Conservation (phyloP, 2,888 invertebrate species). For the Drosophila nigricruria region DNA sequence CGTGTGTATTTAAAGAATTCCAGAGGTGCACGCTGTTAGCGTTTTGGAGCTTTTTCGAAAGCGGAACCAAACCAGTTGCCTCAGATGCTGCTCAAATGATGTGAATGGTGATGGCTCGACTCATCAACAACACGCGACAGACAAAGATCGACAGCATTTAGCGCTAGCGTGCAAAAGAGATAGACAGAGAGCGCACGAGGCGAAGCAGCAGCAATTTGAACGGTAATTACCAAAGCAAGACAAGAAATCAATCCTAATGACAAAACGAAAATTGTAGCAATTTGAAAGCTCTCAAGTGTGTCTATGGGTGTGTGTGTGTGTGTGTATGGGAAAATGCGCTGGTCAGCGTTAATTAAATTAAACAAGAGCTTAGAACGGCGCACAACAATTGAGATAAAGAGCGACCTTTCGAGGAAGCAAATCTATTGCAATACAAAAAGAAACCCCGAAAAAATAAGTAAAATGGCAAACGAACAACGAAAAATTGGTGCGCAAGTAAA, state of each 20-base stretch:
- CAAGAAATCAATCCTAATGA: slow-evolving; percentile 53
- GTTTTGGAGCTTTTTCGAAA: slow-evolving; percentile 67
- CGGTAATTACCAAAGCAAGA: slow-evolving; percentile 55
- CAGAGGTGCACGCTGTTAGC: slow-evolving; percentile 39
- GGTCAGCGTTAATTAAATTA: slow-evolving; percentile 66
- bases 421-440: slow-evolving; percentile 34
- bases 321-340: slow-evolving; percentile 47
- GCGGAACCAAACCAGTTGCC: slow-evolving; percentile 78
- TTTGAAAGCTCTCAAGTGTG: slow-evolving; percentile 33
- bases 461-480: slow-evolving; percentile 24
- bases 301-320: neutral
- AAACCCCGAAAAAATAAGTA: slow-evolving; percentile 22
- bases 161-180: slow-evolving; percentile 8
- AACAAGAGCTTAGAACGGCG: slow-evolving; percentile 44
- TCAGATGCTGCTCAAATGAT: slow-evolving; percentile 24
- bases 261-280: slow-evolving; percentile 47
- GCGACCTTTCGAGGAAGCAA: slow-evolving; percentile 47
- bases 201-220: slow-evolving; percentile 32
- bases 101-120: slow-evolving; percentile 55
- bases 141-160: slow-evolving; percentile 35
- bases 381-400: slow-evolving; percentile 37
- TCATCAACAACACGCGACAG: slow-evolving; percentile 55
- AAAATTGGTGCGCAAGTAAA: slow-evolving; percentile 65
- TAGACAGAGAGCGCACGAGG: neutral
- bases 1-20: slow-evolving; percentile 61